These are phyloP conservation scores for Cydia splendana DNA, from an alignment of 1,140 invertebrate species.

Conservation along the genomic window DNA sequence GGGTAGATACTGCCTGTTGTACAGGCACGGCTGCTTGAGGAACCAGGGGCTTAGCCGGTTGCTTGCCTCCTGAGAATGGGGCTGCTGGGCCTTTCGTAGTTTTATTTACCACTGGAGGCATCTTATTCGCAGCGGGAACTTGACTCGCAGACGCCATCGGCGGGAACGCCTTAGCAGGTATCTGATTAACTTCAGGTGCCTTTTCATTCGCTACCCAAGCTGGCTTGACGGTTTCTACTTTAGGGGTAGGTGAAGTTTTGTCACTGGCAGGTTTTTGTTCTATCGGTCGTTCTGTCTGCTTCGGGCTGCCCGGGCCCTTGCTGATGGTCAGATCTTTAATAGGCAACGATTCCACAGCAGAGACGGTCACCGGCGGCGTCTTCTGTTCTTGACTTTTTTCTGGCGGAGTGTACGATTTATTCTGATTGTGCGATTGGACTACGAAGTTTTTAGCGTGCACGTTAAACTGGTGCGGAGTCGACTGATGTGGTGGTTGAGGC, in stretches of 20 bases:
- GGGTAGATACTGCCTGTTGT: conserved; percentile 67
- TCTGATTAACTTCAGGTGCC: conserved; percentile 39
- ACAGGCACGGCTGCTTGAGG: conserved; percentile 68
- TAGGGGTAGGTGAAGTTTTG: conserved; percentile 60
- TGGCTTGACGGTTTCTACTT: conserved; percentile 62
- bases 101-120: conserved; percentile 56
- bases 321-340: conserved; percentile 76
- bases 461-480: conserved; percentile 74
- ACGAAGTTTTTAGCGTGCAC: conserved; percentile 79
- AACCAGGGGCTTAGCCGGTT: conserved; percentile 57
- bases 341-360: conserved; percentile 63
- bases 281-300: conserved; percentile 52
- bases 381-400: conserved; percentile 65
- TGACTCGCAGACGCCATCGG: conserved; percentile 48
- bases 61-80: conserved; percentile 68
- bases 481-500: conserved; percentile 56
- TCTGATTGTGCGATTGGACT: conserved; percentile 63
- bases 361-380: conserved; percentile 45
- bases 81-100: conserved; percentile 62
- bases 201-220: conserved; percentile 63
- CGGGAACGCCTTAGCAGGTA: conserved; percentile 55
- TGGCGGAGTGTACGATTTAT: conserved; percentile 55
- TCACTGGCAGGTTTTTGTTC: conserved; percentile 56
- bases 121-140: conserved; percentile 49
- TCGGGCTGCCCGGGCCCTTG: conserved; percentile 68